Base-by-base conservation (phyloP, 2,113 vertebrate genomes). In the Oreocharis arfaki region DNA sequence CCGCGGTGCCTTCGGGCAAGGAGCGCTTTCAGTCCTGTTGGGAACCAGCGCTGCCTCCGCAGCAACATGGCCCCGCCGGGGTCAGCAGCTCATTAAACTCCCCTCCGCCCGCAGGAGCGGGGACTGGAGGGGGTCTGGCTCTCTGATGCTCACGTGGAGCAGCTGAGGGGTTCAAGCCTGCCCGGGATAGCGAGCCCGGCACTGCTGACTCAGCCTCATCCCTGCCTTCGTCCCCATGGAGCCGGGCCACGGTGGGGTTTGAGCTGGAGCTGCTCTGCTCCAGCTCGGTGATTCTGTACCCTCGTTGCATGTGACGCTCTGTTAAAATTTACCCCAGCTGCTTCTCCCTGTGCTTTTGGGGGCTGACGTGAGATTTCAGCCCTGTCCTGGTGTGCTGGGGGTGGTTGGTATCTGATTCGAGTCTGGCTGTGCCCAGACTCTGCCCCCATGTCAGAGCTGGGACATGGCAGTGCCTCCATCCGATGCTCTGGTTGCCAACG, bases 81-180 rank as follows among this genome's bases (percentile, higher is more conserved):
- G 41, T 85, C 92, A 74, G 61, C 90, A 59, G 88, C 90, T 95
- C 86, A 70, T 96, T 77, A 74, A 80, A 80, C 71, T 32, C 47
- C 68, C 70, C 5, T 0, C 55, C 6, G 37, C 79, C 71, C 0
- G 3, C 71, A 61, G 90, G 78, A 69, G 42, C 1, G 0, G 35
- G 71, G 37, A 18, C 63, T 7, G 57, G 67, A 74, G 84, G 27
- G 32, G 20, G 6, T 61, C 53, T 1, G 1, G 50, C 74, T 85
- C 39, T 44, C 50, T 27, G 56, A 13, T 55, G 79, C 85, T 76
- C 13, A 1, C 0, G 0, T 1, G 11, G 69, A 50, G 61, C 4
- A 20, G 39, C 42, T 33, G 33, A 68, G 80, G 35, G 35, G 41
- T n/a, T 83, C 32, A 20, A 30, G 26, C 32, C 39, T 13, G n/a